Conservation (phyloP, 2,888 invertebrate species). For the Cryptophagus acutangulus region DNA sequence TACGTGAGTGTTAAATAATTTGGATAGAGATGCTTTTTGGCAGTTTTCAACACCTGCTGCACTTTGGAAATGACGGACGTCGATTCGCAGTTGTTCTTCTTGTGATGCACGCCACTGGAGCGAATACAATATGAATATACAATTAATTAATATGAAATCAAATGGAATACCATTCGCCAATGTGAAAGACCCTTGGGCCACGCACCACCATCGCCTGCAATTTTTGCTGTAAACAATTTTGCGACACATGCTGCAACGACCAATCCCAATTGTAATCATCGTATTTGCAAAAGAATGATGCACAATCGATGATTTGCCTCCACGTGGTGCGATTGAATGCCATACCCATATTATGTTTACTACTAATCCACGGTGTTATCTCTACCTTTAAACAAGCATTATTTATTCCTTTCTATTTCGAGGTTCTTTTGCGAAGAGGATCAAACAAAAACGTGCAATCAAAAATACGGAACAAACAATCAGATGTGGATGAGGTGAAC, state of each 20-base stretch:
- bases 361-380: constrained; percentile 91
- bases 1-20: constrained; percentile 61
- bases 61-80: constrained; percentile 80
- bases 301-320: constrained; percentile 74
- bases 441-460: too few species aligned
- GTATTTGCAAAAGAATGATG: constrained; percentile 85
- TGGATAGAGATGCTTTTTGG: constrained; percentile 68
- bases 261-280: constrained; percentile 99
- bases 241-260: constrained; percentile 87
- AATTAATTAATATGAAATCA: constrained; percentile 2
- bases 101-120: constrained; percentile 91
- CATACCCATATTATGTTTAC: constrained; percentile 99
- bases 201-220: constrained; percentile 85
- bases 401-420: too few species aligned
- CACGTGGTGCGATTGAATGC: constrained; percentile 87
- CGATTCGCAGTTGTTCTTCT: constrained; percentile 85
- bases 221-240: constrained; percentile 70
- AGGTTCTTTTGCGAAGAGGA: too few species aligned
- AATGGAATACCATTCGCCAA: constrained; percentile 87
- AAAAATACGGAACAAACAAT: too few species aligned
- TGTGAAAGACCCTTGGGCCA: constrained; percentile 94
- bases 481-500: too few species aligned
- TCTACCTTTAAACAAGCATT: constrained; percentile 60
- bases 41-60: constrained; percentile 70
- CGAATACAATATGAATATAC: constrained; percentile 13